A percentile compares a stretch with the other conserved stretches of the same genome.
Conservation (phyloP, 1,140 invertebrate genomes). For the Drosophila tristis region DNA sequence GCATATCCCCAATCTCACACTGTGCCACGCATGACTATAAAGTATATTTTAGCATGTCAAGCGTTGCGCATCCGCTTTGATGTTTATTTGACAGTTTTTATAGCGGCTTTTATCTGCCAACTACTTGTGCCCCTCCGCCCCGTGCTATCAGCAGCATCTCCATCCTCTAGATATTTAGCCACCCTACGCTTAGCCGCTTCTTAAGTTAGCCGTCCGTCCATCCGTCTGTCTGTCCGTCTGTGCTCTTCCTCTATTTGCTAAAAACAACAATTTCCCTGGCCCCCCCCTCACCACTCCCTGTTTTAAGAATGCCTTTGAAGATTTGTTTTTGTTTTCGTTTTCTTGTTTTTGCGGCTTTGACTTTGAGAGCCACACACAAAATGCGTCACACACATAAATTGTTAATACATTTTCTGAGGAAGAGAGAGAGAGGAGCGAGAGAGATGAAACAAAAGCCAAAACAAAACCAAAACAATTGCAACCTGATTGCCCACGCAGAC, state of each 20-base stretch:
- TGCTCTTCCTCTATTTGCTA: slow-evolving; percentile 49
- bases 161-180: slow-evolving; percentile 4
- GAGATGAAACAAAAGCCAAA: slow-evolving; percentile 1
- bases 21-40: slow-evolving; percentile 77
- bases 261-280: slow-evolving; percentile 47
- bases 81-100: slow-evolving; percentile 84
- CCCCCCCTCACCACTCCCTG: slow-evolving; percentile 15
- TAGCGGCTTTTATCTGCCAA: slow-evolving; percentile 82
- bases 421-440: slow-evolving; percentile 42
- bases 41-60: slow-evolving; percentile 83
- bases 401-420: slow-evolving; percentile 67
- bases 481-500: slow-evolving; percentile 61
- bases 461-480: slow-evolving; percentile 32
- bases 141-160: background rate
- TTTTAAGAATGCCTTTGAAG: slow-evolving; percentile 73
- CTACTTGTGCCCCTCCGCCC: slow-evolving; percentile 62
- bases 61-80: slow-evolving; percentile 83
- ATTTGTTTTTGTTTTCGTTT: slow-evolving; percentile 61
- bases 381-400: slow-evolving; percentile 78
- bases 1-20: slow-evolving; percentile 31
- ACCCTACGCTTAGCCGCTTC: slow-evolving; percentile 20
- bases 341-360: slow-evolving; percentile 68
- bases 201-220: slow-evolving; percentile 29
- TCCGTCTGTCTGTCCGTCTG: background rate
- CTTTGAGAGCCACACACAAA: slow-evolving; percentile 62